Conservation (phyloP, 2,888 invertebrate genomes). For the Noctua pronuba region DNA sequence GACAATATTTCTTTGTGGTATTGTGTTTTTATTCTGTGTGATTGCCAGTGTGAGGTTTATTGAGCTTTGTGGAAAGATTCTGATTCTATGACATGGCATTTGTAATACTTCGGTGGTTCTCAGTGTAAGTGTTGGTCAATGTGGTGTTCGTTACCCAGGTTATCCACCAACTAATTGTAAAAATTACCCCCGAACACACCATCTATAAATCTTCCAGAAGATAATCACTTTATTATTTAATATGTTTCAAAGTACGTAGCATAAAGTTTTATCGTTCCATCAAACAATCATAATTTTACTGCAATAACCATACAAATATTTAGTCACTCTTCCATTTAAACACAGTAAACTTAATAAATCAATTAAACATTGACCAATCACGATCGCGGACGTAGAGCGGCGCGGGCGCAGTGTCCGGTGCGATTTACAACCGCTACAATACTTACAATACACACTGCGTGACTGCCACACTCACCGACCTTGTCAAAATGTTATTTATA, state of each 20-base stretch:
- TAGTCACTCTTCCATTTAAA: conserved; percentile 2
- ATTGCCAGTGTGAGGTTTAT: conserved; percentile 27
- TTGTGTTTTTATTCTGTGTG: conserved; percentile 48
- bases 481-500: conserved; percentile 70
- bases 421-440: conserved; percentile 47
- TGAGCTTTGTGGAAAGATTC: conserved; percentile 14
- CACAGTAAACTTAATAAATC: conserved; percentile 37
- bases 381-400: conserved; percentile 26
- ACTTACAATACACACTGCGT: conserved; percentile 29
- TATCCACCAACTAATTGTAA: background rate
- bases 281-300: conserved; percentile 3
- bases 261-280: background rate
- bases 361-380: conserved; percentile 44
- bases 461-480: conserved; percentile 51
- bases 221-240: background rate
- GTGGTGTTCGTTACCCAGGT: background rate
- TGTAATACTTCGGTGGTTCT: background rate
- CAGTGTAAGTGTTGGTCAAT: background rate
- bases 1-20: conserved; percentile 49
- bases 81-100: background rate
- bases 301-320: conserved; percentile 1
- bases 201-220: background rate
- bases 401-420: conserved; percentile 52
- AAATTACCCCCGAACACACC: background rate
- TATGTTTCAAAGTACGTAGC: background rate